These are phyloP conservation scores for Anneissia japonica DNA, from an alignment of 35 echinoderm and acorn worm genomes.

Conservation along the genomic window DNA sequence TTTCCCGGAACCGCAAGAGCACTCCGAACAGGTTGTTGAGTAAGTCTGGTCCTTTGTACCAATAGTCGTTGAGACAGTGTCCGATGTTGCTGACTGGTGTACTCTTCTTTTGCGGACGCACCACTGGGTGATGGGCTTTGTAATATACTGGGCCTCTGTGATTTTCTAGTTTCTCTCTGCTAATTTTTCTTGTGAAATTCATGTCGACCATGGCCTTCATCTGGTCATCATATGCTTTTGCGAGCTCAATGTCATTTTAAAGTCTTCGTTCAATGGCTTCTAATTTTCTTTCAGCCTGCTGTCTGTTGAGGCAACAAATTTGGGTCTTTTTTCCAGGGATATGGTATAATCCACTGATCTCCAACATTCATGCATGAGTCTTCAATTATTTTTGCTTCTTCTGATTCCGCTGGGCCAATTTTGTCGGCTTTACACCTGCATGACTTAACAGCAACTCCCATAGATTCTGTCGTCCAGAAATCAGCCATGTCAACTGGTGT, in stretches of 20 bases:
- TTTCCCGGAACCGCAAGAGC: background rate
- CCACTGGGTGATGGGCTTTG: background rate
- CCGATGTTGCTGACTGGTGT: background rate
- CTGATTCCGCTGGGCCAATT: no score
- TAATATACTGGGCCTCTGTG: no score
- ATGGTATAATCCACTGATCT: conserved; percentile 34
- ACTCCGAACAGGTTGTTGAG: background rate
- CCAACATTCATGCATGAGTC: conserved; percentile 36
- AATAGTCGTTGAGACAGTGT: background rate
- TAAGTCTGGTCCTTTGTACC: background rate
- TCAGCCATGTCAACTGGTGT: no score
- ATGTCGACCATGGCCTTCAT: no score
- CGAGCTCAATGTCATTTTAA: conserved; percentile 24
- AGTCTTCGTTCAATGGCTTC: conserved; percentile 15
- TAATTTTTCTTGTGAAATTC: no score
- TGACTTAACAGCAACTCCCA: no score
- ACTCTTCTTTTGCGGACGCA: background rate
- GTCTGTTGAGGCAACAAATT: conserved; percentile 22
- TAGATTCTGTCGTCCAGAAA: no score
- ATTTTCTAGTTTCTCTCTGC: no score
- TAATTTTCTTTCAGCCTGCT: conserved; percentile 27
- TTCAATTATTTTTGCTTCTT: conserved; percentile 35
- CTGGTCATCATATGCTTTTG: conserved; percentile 17
- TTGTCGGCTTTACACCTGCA: no score
- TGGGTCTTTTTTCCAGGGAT: conserved; percentile 24